Percentiles rank a stretch among this genome's conserved stretches.
phyloP scores from a whole-genome alignment of 2,797 vertebrate genomes.

The Intellagama lesueurii region DNA sequence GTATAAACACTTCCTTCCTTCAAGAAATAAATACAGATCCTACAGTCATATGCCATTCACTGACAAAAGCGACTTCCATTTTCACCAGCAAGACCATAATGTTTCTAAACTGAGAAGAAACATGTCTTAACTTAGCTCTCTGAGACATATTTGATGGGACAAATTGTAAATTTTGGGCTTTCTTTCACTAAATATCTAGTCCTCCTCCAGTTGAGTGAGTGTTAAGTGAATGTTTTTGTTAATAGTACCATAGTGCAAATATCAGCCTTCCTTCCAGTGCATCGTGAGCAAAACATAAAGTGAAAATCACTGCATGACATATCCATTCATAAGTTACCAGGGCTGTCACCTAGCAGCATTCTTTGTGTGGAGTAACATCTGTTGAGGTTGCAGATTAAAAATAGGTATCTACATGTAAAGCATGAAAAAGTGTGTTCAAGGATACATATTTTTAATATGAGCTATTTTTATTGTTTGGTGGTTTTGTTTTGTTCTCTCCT shows the following conservation, averaged over 20 bases:
- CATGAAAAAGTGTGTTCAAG: neutral
- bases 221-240: neutral
- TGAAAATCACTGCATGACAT: neutral
- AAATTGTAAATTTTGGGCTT: neutral
- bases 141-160: conserved; percentile 23
- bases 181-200: neutral
- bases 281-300: neutral
- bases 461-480: conserved; percentile 2
- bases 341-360: neutral
- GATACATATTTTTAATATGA: conserved; percentile 26
- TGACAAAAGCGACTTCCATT: neutral
- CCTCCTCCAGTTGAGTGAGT: neutral
- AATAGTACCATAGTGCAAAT: neutral
- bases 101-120: conserved; percentile 10
- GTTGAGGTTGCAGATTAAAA: neutral
- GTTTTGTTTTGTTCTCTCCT: conserved; percentile 33
- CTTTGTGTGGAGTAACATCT: conserved; percentile 5
- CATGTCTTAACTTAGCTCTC: neutral
- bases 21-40: neutral
- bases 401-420: neutral
- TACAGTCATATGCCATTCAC: neutral
- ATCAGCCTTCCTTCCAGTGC: accelerated
- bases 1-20: neutral
- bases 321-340: neutral
- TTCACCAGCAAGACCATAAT: neutral